These are phyloP conservation scores for Argyresthia goedartella DNA, from an alignment of 2,888 invertebrate genomes.

Conservation along the genomic window DNA sequence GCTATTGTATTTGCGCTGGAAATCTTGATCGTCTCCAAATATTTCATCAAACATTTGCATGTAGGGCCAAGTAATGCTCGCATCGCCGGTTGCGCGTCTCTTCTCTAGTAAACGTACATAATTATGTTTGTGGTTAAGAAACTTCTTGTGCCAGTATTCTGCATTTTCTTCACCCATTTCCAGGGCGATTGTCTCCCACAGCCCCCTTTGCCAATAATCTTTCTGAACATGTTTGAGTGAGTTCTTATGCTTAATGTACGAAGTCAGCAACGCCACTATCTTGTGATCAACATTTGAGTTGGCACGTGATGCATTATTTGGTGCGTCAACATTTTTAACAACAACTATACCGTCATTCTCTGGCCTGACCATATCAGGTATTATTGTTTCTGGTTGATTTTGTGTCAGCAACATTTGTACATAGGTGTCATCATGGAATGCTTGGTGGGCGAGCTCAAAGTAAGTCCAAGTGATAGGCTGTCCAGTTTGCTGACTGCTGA, in stretches of 20 bases:
- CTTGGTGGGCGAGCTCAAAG: conserved; percentile 41
- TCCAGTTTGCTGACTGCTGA: conserved; percentile 28
- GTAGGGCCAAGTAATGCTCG: conserved; percentile 46
- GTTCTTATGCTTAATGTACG: conserved; percentile 43
- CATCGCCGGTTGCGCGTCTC: conserved; percentile 23
- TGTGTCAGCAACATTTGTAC: neutral
- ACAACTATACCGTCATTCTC: conserved; percentile 12
- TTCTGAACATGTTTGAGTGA: conserved; percentile 22
- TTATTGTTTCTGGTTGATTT: neutral
- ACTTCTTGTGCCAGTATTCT: conserved; percentile 54
- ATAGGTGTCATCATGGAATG: conserved; percentile 38
- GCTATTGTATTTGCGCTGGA: conserved; percentile 30
- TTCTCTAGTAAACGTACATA: conserved; percentile 44
- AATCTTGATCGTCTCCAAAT: conserved; percentile 38
- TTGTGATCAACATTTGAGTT: conserved; percentile 27
- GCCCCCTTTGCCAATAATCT: conserved; percentile 32
- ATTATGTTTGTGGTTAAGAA: conserved; percentile 53
- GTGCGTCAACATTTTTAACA: conserved; percentile 24
- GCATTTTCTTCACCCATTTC: conserved; percentile 46
- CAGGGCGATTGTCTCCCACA: conserved; percentile 49
- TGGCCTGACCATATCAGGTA: neutral
- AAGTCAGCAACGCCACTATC: conserved; percentile 40
- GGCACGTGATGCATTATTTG: too few species aligned
- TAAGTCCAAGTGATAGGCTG: conserved; percentile 32
- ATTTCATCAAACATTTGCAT: conserved; percentile 48